Evolutionary conservation across 2,113 vertebrate genomes (phyloP).

Genomic region (Siphamia tubifer): DNA sequence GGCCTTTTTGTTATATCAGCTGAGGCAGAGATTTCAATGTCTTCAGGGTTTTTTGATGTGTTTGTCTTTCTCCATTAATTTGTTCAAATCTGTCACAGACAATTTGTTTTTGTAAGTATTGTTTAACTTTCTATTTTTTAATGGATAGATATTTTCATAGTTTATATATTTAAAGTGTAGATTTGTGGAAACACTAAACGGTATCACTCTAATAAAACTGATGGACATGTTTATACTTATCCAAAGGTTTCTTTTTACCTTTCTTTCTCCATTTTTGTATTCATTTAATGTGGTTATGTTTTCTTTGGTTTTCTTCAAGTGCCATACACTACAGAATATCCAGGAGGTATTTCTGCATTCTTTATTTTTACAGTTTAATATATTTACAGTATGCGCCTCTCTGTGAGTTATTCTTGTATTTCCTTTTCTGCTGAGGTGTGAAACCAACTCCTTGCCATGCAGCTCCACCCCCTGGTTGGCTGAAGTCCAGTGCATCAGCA

Average conservation of each 20-base stretch:
- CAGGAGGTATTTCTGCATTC: not conserved
- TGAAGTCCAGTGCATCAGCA: slow-evolving; percentile 40
- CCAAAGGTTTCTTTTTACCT: not conserved
- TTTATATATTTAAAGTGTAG: slow-evolving; percentile 1
- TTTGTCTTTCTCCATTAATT: not conserved
- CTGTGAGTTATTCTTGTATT: slow-evolving; percentile 42
- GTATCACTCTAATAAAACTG: slow-evolving; percentile 30
- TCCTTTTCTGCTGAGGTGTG: slow-evolving; percentile 51
- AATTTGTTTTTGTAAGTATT: not conserved
- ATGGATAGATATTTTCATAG: slow-evolving; percentile 32
- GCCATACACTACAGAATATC: not conserved
- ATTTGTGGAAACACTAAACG: slow-evolving; percentile 13
- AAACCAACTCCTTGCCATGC: slow-evolving; percentile 41
- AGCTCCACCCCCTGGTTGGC: slow-evolving; percentile 62
- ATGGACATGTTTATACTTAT: not conserved
- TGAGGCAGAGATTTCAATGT: not conserved
- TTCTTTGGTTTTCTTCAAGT: slow-evolving; percentile 1
- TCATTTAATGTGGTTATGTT: not conserved
- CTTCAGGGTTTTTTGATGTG: not conserved
- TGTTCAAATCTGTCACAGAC: not conserved
- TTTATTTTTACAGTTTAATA: slow-evolving; percentile 14
- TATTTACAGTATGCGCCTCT: slow-evolving; percentile 15
- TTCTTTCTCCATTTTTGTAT: not conserved
- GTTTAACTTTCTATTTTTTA: slow-evolving; percentile 15
- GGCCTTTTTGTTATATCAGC: slow-evolving; percentile 5